Evolutionary conservation across 37 sponge, comb jelly and placozoan genomes (phyloP).

Genomic region (Lycopodina hypogea): DNA sequence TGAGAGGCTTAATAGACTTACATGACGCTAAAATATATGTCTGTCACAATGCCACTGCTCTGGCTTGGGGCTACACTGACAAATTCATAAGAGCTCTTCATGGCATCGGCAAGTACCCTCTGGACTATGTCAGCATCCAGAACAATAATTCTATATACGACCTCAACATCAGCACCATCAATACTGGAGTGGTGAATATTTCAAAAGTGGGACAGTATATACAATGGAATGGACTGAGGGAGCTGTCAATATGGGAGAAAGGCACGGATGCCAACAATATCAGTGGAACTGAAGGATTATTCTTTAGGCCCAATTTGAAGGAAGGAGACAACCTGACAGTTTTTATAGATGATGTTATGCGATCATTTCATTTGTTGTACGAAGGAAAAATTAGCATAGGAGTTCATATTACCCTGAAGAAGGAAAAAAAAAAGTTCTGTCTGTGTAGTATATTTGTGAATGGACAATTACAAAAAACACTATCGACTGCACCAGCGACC

Average conservation of each 20-base stretch:
- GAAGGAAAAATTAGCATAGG: too few relatives aligned
- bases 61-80: slow-evolving; percentile 79
- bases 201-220: slow-evolving; percentile 48
- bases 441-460: too few relatives aligned
- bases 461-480: too few relatives aligned
- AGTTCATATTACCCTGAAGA: too few relatives aligned
- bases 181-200: slow-evolving; percentile 63
- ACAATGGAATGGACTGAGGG: slow-evolving; percentile 61
- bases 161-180: slow-evolving; percentile 34
- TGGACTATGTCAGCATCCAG: slow-evolving; percentile 39
- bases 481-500: too few relatives aligned
- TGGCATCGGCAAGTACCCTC: slow-evolving; percentile 3
- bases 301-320: slow-evolving; percentile 70
- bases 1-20: not conserved
- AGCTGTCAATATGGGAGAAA: slow-evolving; percentile 8
- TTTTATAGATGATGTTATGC: slow-evolving; percentile 69
- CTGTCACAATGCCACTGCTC: slow-evolving; percentile 33
- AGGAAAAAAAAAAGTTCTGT: too few relatives aligned
- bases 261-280: slow-evolving; percentile 54
- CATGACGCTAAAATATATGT: slow-evolving; percentile 28
- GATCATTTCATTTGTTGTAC: slow-evolving; percentile 64
- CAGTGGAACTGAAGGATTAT: slow-evolving; percentile 83
- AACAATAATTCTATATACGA: slow-evolving; percentile 54
- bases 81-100: slow-evolving; percentile 33
- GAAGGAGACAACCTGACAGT: slow-evolving; percentile 55